Evolutionary conservation across 1,140 invertebrate genomes (phyloP), one percentile per base, ranked within the genome.

Genomic region (Nebria ingens): DNA sequence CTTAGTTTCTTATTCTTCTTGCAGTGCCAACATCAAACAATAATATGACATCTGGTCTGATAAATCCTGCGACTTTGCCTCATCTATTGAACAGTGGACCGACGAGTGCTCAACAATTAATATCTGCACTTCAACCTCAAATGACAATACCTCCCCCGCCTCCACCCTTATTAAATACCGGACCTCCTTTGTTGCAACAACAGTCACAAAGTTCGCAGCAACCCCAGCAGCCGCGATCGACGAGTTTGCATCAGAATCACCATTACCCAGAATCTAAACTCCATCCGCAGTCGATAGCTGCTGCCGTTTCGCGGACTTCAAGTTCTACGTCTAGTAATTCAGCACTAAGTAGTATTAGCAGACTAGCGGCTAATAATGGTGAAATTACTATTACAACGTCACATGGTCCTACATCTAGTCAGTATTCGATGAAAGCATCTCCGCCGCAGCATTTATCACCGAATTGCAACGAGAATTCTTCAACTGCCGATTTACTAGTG

Each of bases 361-460:
- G 86, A 75, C 74, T 87, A 58, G 80, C 84, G 50, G 78, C 84
- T 42, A 83, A 77, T 54, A 87, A 87, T 63, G 84, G 85, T 17
- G 87, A 89, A 72, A 79, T 88, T 42, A 87, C 85, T 23, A 87
- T 90, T 63, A 87, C 85, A 51, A 86, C 86, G 49, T 83, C 84
- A 29, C 75, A 82, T 58, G 79, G 80, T 38, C 76, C 76, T 49
- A 73, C 73, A 13, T 62, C 61, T 75, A 75, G 63, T 54, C 72
- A 71, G 23, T 63, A 59, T 64, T 57, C 66, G 56, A 68, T 68
- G 42, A 63, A 66, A 50, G 65, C 75, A 2, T 75, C 76, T 40
- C 75, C 66, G 65, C 84, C 68, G 61, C 77, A 65, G 62, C 80
- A 77, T 52, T 72, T 78, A 15, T 79, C 78, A n/a, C 80, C 81